Percentiles rank a stretch among this genome's conserved stretches.
Conservation (phyloP, 2,888 invertebrate species). For the Carcina quercana region DNA sequence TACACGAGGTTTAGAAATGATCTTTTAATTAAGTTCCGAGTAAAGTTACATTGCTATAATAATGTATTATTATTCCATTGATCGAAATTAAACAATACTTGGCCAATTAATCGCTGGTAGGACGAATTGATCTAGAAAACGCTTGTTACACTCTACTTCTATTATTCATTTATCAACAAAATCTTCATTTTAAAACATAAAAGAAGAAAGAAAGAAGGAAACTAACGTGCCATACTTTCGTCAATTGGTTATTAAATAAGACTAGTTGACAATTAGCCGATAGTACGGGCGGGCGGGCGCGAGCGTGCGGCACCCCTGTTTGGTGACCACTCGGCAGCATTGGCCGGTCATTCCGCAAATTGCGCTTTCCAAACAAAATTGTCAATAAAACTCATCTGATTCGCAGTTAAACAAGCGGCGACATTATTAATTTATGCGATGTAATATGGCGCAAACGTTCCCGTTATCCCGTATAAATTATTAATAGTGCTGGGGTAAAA, state of each 20-base stretch:
- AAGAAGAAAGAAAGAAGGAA: too few species aligned
- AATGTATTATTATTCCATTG: too few species aligned
- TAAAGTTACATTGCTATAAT: too few species aligned
- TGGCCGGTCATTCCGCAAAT: constrained; percentile 69
- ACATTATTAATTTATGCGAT: constrained; percentile 74
- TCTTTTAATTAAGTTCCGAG: too few species aligned
- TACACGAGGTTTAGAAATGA: too few species aligned
- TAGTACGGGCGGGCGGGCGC: constrained; percentile 23
- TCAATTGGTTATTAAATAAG: constrained; percentile 43
- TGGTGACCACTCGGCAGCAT: constrained; percentile 57
- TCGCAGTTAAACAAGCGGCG: constrained; percentile 74
- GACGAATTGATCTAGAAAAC: too few species aligned
- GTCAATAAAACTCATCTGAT: constrained; percentile 75
- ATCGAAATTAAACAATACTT: too few species aligned
- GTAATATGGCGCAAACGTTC: constrained; percentile 71
- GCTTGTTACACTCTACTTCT: too few species aligned
- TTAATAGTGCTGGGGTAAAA: constrained; percentile 74
- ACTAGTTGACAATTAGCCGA: constrained; percentile 44
- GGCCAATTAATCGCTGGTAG: too few species aligned
- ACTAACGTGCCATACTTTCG: too few species aligned
- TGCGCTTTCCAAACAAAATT: constrained; percentile 73
- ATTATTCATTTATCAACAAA: too few species aligned
- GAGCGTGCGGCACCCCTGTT: constrained; percentile 17
- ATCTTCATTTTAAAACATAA: too few species aligned
- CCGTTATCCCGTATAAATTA: constrained; percentile 71